Conservation (phyloP, 2,888 invertebrate species). For the Drosophila eohydei region DNA sequence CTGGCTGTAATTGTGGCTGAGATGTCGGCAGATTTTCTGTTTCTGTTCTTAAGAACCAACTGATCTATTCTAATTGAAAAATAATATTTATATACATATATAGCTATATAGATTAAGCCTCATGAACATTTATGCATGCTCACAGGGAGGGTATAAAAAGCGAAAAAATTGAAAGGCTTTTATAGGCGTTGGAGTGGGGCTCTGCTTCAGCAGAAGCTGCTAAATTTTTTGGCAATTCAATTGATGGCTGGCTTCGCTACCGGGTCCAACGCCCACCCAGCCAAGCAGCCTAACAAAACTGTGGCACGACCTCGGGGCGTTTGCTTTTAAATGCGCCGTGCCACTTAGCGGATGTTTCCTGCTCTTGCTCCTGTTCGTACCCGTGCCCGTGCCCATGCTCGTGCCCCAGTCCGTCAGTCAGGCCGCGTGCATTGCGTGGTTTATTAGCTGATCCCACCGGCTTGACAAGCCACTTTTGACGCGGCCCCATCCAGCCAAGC, state of each 20-base stretch:
- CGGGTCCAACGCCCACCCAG: neutral
- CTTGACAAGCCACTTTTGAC: slow-evolving; percentile 77
- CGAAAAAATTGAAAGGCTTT: slow-evolving; percentile 72
- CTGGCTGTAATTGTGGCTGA: neutral
- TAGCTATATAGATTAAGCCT: neutral
- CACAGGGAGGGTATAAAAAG: neutral
- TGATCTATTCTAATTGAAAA: neutral
- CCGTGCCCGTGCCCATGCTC: neutral
- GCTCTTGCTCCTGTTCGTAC: slow-evolving; percentile 13
- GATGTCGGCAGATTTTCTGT: neutral
- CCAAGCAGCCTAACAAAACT: slow-evolving; percentile 42
- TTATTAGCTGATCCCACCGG: slow-evolving; percentile 76
- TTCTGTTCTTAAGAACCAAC: neutral
- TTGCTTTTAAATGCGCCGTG: slow-evolving; percentile 74
- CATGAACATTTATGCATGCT: neutral
- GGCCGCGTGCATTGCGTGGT: slow-evolving; percentile 59
- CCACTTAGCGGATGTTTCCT: slow-evolving; percentile 74
- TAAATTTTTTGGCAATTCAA: slow-evolving; percentile 72
- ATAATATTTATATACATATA: neutral
- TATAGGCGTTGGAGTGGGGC: slow-evolving; percentile 47
- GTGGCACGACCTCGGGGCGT: slow-evolving; percentile 66
- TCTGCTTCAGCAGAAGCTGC: slow-evolving; percentile 61
- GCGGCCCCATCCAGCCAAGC: slow-evolving; percentile 49
- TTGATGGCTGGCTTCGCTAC: slow-evolving; percentile 59
- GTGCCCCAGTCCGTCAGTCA: neutral